phyloP scores from a whole-genome alignment of 2,797 vertebrate genomes.

The Sebastes ruberrimus region DNA sequence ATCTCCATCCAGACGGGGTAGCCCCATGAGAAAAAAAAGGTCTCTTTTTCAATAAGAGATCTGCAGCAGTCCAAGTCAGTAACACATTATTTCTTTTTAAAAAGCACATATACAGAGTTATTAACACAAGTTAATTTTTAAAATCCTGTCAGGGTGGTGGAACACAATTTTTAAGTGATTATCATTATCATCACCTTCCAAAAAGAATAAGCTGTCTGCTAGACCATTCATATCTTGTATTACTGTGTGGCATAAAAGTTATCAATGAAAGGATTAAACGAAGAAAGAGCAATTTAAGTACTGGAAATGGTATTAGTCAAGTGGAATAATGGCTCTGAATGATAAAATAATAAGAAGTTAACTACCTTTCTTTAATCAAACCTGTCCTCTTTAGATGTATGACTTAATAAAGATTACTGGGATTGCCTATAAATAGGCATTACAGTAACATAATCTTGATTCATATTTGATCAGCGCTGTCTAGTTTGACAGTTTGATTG shows the following conservation, averaged over 20 bases:
- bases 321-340: neutral
- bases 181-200: neutral
- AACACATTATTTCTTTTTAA: slow-evolving; percentile 10
- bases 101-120: slow-evolving; percentile 5
- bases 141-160: neutral
- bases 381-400: neutral
- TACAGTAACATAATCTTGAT: no score
- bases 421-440: no score
- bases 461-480: no score
- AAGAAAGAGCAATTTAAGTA: neutral
- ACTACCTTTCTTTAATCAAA: neutral
- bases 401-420: neutral
- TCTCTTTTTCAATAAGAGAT: slow-evolving; percentile 24
- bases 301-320: neutral
- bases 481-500: no score
- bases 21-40: slow-evolving; percentile 28
- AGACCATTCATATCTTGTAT: neutral
- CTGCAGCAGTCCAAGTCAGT: slow-evolving; percentile 12
- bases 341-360: neutral
- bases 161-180: neutral
- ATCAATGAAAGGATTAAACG: slow-evolving; percentile 5
- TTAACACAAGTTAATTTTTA: slow-evolving; percentile 4
- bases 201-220: neutral
- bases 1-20: slow-evolving; percentile 27
- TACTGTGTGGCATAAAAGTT: neutral